Evolutionary conservation across 2,113 vertebrate genomes (phyloP).

Genomic region (Cranoglanis bouderius): DNA sequence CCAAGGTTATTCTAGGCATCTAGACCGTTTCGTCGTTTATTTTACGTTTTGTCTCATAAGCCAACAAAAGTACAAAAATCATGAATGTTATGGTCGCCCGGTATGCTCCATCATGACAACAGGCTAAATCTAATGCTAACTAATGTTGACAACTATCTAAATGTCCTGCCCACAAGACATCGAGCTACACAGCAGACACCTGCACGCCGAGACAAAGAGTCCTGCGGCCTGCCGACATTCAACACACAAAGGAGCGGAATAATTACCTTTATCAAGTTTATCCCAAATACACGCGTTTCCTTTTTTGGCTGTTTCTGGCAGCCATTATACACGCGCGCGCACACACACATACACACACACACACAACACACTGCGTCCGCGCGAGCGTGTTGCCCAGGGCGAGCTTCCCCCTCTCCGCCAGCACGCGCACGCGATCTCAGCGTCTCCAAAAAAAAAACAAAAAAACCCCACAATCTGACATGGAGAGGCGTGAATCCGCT

Average conservation of each 20-base stretch:
- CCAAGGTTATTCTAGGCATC: neutral
- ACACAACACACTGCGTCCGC: neutral
- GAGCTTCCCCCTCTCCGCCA: slow-evolving; percentile 16
- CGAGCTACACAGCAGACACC: slow-evolving; percentile 40
- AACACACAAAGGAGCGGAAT: neutral
- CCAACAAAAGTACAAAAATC: neutral
- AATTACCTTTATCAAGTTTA: slow-evolving; percentile 55
- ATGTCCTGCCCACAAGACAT: neutral
- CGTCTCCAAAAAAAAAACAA: slow-evolving; percentile 3
- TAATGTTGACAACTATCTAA: slow-evolving; percentile 2
- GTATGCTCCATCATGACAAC: neutral
- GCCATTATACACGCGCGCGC: slow-evolving; percentile 65
- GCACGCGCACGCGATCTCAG: neutral
- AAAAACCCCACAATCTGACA: neutral
- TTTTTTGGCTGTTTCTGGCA: slow-evolving; percentile 66
- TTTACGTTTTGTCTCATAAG: too few species aligned
- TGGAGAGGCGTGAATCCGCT: neutral
- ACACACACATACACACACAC: slow-evolving; percentile 56
- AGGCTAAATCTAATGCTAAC: slow-evolving; percentile 2
- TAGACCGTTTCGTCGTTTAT: neutral
- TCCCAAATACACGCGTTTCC: slow-evolving; percentile 63
- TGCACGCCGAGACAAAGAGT: slow-evolving; percentile 48
- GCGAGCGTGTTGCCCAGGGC: slow-evolving; percentile 25
- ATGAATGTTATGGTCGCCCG: neutral
- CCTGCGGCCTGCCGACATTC: neutral